phyloP scores from a whole-genome alignment of 2,797 vertebrate genomes.

The Florisuga fusca region DNA sequence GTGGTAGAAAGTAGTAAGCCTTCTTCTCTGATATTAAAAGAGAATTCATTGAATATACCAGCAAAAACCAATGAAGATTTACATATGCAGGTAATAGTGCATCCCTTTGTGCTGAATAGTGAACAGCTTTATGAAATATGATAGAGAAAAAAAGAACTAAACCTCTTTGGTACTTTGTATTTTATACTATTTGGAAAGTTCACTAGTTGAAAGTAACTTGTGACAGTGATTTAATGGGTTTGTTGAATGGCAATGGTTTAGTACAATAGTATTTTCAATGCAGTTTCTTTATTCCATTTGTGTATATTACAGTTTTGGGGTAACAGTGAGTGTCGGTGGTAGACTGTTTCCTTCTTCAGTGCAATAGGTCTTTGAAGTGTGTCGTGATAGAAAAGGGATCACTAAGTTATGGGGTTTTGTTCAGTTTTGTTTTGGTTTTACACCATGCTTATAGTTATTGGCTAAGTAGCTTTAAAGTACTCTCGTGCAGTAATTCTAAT shows the following conservation, averaged over 20 bases:
- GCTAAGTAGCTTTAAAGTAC: not conserved
- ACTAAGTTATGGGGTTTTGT: not conserved
- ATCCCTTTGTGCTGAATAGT: not conserved
- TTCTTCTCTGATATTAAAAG: slow-evolving; percentile 78
- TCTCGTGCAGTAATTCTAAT: not conserved
- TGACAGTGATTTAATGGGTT: not conserved
- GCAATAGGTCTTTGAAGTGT: not conserved
- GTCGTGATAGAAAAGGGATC: not conserved
- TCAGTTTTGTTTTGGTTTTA: not conserved
- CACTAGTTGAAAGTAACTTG: not conserved
- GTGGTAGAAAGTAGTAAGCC: slow-evolving; percentile 86
- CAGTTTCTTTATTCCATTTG: not conserved
- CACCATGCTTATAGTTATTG: not conserved
- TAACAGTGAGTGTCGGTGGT: not conserved
- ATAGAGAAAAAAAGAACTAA: not conserved
- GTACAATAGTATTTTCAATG: not conserved
- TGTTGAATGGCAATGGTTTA: not conserved
- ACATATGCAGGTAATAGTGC: slow-evolving; percentile 78
- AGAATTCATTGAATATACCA: slow-evolving; percentile 72
- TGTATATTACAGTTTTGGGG: not conserved
- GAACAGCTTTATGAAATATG: not conserved
- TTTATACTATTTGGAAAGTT: not conserved
- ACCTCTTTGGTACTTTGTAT: not conserved
- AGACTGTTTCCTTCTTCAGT: not conserved
- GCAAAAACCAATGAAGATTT: slow-evolving; percentile 85